phyloP scores from a whole-genome alignment of 2,113 vertebrate species.

The Nicator chloris region DNA sequence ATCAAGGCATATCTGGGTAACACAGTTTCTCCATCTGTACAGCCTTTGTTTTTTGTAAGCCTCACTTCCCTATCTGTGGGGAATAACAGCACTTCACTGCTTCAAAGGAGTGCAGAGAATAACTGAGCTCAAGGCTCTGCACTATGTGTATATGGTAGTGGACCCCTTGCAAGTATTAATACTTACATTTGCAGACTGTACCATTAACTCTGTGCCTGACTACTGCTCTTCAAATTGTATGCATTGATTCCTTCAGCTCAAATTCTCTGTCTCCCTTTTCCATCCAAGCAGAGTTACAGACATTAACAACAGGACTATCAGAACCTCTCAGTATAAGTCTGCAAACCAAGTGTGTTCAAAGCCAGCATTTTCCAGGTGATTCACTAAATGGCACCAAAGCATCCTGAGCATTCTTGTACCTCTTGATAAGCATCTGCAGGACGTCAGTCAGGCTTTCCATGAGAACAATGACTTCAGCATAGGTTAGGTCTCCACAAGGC shows the following conservation, averaged over 20 bases:
- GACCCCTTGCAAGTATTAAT: background rate
- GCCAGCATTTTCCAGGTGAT: background rate
- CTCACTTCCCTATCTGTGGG: slow-evolving; percentile 38
- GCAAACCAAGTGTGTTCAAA: background rate
- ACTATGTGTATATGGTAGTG: background rate
- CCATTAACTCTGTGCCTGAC: background rate
- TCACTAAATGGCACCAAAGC: background rate
- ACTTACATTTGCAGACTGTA: background rate
- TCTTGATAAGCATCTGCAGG: slow-evolving; percentile 90
- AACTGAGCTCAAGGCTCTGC: background rate
- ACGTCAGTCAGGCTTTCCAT: slow-evolving; percentile 81
- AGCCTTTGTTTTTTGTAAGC: slow-evolving; percentile 34
- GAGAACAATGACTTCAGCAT: slow-evolving; percentile 79
- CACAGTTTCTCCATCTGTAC: background rate
- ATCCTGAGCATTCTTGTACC: slow-evolving; percentile 72
- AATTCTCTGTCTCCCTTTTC: background rate
- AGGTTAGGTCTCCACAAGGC: slow-evolving; percentile 83
- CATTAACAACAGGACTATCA: background rate
- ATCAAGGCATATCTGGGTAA: background rate
- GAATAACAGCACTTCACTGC: slow-evolving; percentile 27
- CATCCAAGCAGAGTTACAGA: background rate
- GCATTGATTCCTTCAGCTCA: background rate
- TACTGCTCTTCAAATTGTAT: background rate
- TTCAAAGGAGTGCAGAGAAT: slow-evolving; percentile 10
- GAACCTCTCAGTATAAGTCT: background rate